phyloP scores from a whole-genome alignment of 2,888 invertebrate genomes.

The Drosophila macrospina region DNA sequence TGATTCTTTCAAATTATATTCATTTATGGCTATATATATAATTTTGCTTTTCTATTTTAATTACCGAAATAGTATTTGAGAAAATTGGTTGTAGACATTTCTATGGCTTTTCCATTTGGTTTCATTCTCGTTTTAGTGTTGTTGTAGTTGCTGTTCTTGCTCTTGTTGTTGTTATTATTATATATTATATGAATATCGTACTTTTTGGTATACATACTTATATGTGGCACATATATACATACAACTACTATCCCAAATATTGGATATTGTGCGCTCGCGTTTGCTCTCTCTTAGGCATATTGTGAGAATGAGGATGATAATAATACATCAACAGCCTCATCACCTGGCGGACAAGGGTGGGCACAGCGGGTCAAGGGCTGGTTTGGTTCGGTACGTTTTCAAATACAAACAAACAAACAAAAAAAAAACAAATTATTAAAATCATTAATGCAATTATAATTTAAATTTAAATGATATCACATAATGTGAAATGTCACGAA shows the following conservation, averaged over 20 bases:
- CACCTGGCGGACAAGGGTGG: slow-evolving; percentile 88
- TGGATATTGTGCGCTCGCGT: slow-evolving; percentile 74
- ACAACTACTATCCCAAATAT: slow-evolving; percentile 56
- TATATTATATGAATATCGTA: slow-evolving; percentile 36
- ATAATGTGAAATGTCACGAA: slow-evolving; percentile 61
- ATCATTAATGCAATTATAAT: slow-evolving; percentile 54
- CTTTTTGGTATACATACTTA: slow-evolving; percentile 30
- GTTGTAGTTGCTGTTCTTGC: slow-evolving; percentile 37
- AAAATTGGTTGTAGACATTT: background rate
- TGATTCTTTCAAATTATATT: background rate
- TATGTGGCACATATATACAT: slow-evolving; percentile 45
- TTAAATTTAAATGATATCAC: slow-evolving; percentile 28
- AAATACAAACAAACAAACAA: slow-evolving; percentile 45
- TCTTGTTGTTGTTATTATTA: slow-evolving; percentile 35
- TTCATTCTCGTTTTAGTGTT: slow-evolving; percentile 49
- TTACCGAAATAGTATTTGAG: background rate
- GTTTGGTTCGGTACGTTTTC: slow-evolving; percentile 89
- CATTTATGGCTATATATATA: background rate
- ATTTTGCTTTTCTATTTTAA: background rate
- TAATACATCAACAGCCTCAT: slow-evolving; percentile 85
- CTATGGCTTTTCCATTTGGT: slow-evolving; percentile 21
- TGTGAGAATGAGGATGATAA: slow-evolving; percentile 85
- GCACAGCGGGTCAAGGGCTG: slow-evolving; percentile 90
- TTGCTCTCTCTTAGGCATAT: slow-evolving; percentile 84
- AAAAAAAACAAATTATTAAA: slow-evolving; percentile 27